Percentiles rank a stretch among this genome's conserved stretches.
Evolutionary conservation across 2,797 vertebrate genomes (phyloP).

Genomic region (Anomalospiza imberbis): DNA sequence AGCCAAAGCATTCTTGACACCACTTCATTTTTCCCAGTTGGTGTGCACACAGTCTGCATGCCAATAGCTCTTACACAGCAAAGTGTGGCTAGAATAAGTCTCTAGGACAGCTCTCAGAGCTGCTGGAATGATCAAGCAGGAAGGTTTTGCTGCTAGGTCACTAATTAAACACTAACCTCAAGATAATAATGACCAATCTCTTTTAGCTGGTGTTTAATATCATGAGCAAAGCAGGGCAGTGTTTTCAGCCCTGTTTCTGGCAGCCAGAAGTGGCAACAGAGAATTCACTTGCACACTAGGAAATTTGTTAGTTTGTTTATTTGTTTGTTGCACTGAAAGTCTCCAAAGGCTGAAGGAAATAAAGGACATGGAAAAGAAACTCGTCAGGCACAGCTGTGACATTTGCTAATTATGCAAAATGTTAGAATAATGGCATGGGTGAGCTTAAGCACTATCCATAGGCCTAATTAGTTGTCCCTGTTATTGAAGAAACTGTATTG

Average conservation of each 20-base stretch:
- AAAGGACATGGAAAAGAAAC: neutral
- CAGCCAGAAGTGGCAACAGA: neutral
- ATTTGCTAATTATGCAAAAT: neutral
- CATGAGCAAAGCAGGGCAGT: neutral
- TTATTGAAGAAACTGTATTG: neutral
- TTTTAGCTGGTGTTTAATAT: neutral
- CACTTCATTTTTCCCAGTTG: neutral
- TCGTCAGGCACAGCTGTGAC: neutral
- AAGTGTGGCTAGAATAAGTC: neutral
- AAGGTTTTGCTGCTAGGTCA: neutral
- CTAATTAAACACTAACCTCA: neutral
- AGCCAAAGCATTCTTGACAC: conserved; percentile 1
- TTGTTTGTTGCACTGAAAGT: neutral
- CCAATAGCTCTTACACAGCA: neutral
- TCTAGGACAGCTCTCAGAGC: neutral
- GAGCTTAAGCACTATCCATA: neutral
- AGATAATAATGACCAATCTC: neutral
- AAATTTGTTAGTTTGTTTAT: neutral
- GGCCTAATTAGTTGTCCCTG: neutral
- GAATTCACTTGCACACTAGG: neutral
- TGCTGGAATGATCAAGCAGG: neutral
- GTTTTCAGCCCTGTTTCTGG: neutral
- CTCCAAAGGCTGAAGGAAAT: neutral
- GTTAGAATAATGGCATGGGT: neutral
- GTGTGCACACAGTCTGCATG: neutral